Evolutionary conservation across 2,888 invertebrate genomes (phyloP).

Genomic region (Acronicta leporina): DNA sequence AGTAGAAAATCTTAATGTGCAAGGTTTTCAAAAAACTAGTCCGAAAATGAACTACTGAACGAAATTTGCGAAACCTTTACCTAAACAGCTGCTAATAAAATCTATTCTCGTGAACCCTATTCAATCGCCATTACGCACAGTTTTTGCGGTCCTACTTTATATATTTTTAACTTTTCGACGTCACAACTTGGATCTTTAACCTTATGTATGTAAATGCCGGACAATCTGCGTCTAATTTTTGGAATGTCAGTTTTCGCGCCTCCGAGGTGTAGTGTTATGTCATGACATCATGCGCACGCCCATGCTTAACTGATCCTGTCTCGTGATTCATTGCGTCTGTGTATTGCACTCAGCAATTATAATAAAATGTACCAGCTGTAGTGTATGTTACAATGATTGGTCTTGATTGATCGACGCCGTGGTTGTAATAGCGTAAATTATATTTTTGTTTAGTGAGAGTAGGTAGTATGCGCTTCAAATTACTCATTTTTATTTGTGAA

Average conservation of each 20-base stretch:
- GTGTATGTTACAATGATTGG: constrained; percentile 47
- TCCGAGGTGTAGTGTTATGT: constrained; percentile 27
- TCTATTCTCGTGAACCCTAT: constrained; percentile 26
- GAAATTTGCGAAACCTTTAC: constrained; percentile 4
- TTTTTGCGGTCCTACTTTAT: constrained; percentile 27
- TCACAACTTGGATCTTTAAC: constrained; percentile 22
- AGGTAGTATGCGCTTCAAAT: constrained; percentile 36
- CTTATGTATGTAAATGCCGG: constrained; percentile 33
- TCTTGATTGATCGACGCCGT: constrained; percentile 35
- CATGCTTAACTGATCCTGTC: constrained; percentile 50
- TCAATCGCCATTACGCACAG: constrained; percentile 17
- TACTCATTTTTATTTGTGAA: constrained; percentile 38
- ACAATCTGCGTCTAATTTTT: constrained; percentile 35
- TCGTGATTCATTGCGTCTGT: constrained; percentile 59
- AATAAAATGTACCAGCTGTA: constrained; percentile 47
- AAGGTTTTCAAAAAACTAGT: too few relatives aligned
- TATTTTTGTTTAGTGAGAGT: constrained; percentile 14
- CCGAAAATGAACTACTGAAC: too few relatives aligned
- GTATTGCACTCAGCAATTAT: constrained; percentile 39
- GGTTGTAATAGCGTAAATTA: constrained; percentile 26
- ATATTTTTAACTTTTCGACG: constrained; percentile 23
- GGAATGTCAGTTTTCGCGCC: constrained; percentile 24
- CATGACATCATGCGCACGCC: constrained; percentile 62
- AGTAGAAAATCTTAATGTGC: too few relatives aligned
- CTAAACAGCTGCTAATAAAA: constrained; percentile 41